These are phyloP conservation scores for Rhopalosiphum maidis DNA, from an alignment of 1,140 invertebrate genomes.

Conservation along the genomic window DNA sequence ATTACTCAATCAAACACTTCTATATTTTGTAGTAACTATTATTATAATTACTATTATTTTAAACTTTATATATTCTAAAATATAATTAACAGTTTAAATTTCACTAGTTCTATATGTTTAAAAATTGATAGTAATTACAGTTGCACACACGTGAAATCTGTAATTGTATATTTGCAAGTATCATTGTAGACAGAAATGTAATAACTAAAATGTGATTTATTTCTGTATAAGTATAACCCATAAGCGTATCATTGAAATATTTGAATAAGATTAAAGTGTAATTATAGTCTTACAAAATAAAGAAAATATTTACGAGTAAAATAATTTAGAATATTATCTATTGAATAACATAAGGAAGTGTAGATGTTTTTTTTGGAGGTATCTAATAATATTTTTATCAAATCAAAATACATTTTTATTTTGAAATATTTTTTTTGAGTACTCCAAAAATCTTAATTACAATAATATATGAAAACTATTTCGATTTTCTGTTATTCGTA, in stretches of 20 bases:
- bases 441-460: not conserved
- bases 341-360: not conserved
- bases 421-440: not conserved
- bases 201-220: not conserved
- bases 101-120: not conserved
- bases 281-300: not conserved
- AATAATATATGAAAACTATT: not conserved
- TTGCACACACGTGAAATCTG: not conserved
- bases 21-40: not conserved
- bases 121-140: not conserved
- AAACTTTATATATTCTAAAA: not conserved
- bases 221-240: not conserved
- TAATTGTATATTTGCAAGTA: not conserved
- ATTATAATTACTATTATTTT: constrained; percentile 8
- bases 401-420: not conserved
- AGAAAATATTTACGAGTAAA: not conserved
- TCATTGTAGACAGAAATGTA: not conserved
- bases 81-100: not conserved
- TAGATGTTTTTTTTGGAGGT: not conserved
- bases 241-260: not conserved
- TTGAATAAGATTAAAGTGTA: not conserved
- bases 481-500: not conserved
- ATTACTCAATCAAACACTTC: constrained; percentile 3
- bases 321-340: not conserved
- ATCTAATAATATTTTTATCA: not conserved